Evolutionary conservation across 1,140 invertebrate genomes (phyloP).

Genomic region (Cyclina sinensis): DNA sequence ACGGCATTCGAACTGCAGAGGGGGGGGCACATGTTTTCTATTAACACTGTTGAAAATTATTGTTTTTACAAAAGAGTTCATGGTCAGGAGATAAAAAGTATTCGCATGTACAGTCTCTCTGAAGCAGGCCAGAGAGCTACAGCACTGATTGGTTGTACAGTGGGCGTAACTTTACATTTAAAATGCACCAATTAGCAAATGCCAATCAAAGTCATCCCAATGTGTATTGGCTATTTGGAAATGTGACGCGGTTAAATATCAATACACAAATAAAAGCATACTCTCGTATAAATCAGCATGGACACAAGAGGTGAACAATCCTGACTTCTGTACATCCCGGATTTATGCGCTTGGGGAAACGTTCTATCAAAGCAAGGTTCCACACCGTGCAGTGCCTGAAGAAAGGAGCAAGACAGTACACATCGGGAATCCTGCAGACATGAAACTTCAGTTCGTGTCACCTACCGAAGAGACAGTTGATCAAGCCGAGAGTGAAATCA

Average conservation of each 20-base stretch:
- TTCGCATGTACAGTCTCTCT: background rate
- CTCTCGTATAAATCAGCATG: too few relatives aligned
- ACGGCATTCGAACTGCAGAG: background rate
- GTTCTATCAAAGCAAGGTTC: background rate
- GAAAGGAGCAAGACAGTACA: background rate
- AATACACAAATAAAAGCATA: background rate
- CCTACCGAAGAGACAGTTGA: background rate
- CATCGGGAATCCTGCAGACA: background rate
- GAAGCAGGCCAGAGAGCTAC: background rate
- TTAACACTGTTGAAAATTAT: background rate
- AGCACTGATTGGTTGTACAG: background rate
- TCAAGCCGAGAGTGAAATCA: constrained; percentile 9
- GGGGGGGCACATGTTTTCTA: background rate
- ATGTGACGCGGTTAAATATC: background rate
- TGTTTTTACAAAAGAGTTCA: constrained; percentile 11
- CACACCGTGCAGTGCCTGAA: background rate
- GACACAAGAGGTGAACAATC: too few relatives aligned
- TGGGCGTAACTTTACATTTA: background rate
- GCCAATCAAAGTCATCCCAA: too few relatives aligned
- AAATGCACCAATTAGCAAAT: too few relatives aligned
- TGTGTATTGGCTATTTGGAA: background rate
- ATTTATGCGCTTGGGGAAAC: background rate
- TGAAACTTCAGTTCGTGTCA: background rate
- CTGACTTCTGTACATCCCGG: background rate
- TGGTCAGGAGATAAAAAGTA: background rate